A percentile compares a stretch with the other conserved stretches of the same genome.
Conservation (phyloP, 2,888 invertebrate species). For the Cyaniris semiargus region DNA sequence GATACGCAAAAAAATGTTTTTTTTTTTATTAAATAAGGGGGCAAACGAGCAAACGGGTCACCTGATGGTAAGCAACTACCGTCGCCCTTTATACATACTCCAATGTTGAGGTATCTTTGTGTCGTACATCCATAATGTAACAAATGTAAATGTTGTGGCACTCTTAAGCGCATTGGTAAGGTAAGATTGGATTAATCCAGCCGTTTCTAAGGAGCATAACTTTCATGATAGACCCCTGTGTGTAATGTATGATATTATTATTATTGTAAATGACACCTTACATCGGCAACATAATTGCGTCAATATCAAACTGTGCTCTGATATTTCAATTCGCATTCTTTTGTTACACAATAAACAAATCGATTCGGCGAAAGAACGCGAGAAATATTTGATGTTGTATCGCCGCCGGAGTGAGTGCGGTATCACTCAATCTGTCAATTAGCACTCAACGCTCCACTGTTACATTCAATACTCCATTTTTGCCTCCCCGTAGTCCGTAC, state of each 20-base stretch:
- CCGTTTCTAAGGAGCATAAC: too few species aligned
- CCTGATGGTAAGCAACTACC: too few species aligned
- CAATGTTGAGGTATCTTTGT: too few species aligned
- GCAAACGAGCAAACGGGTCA: too few species aligned
- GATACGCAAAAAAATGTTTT: too few species aligned
- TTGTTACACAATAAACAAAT: slow-evolving; percentile 24
- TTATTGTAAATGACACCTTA: neutral
- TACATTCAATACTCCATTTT: slow-evolving; percentile 44
- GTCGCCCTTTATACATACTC: too few species aligned
- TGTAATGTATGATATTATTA: neutral
- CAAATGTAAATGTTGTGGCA: too few species aligned
- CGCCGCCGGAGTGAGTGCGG: slow-evolving; percentile 48
- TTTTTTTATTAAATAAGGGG: too few species aligned
- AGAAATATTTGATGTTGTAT: slow-evolving; percentile 26
- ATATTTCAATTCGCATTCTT: neutral
- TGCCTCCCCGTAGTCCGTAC: slow-evolving; percentile 8
- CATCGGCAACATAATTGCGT: neutral
- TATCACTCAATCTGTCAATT: slow-evolving; percentile 74
- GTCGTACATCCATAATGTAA: too few species aligned
- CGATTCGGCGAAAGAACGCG: slow-evolving; percentile 20
- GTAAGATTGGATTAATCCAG: too few species aligned
- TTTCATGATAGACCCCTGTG: too few species aligned
- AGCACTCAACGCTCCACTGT: slow-evolving; percentile 51
- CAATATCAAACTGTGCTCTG: neutral
- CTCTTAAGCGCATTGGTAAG: too few species aligned